A percentile compares a stretch with the other conserved stretches of the same genome.
Conservation (phyloP, 2,888 invertebrate genomes). For the Acrobasis consociella region DNA sequence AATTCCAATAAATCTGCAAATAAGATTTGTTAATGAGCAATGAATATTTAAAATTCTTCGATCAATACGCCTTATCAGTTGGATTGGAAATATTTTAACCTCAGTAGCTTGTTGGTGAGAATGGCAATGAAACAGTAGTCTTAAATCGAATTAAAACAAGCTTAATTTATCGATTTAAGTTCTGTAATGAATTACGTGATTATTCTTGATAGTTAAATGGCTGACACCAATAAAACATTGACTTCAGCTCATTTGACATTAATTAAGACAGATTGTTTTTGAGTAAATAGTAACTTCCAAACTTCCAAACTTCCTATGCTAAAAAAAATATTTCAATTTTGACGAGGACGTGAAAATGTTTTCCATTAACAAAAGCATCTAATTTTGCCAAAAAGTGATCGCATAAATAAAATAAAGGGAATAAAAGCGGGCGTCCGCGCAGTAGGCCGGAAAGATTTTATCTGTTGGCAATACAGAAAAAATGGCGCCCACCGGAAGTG, state of each 20-base stretch:
- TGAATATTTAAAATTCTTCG: slow-evolving; percentile 18
- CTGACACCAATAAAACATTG: background rate
- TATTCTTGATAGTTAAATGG: background rate
- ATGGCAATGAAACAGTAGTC: background rate
- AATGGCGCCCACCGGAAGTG: slow-evolving; percentile 83
- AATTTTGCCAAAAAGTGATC: slow-evolving; percentile 72
- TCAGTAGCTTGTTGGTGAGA: background rate
- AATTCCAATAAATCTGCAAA: slow-evolving; percentile 11
- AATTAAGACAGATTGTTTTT: background rate
- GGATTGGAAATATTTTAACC: slow-evolving; percentile 4
- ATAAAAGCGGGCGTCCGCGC: slow-evolving; percentile 74
- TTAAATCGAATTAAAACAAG: background rate
- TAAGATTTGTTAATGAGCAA: slow-evolving; percentile 11
- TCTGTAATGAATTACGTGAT: background rate
- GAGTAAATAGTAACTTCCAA: too few relatives aligned
- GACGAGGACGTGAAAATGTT: slow-evolving; percentile 1
- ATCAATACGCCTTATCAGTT: background rate
- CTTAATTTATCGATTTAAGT: background rate
- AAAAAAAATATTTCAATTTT: too few relatives aligned
- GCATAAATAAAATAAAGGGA: slow-evolving; percentile 68
- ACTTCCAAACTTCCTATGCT: too few relatives aligned
- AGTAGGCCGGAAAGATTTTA: slow-evolving; percentile 83
- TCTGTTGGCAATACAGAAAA: slow-evolving; percentile 83
- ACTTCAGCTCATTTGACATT: background rate
- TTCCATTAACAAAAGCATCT: slow-evolving; percentile 39